Conservation (phyloP, 2,797 vertebrate genomes). For the Simalia tracyae region DNA sequence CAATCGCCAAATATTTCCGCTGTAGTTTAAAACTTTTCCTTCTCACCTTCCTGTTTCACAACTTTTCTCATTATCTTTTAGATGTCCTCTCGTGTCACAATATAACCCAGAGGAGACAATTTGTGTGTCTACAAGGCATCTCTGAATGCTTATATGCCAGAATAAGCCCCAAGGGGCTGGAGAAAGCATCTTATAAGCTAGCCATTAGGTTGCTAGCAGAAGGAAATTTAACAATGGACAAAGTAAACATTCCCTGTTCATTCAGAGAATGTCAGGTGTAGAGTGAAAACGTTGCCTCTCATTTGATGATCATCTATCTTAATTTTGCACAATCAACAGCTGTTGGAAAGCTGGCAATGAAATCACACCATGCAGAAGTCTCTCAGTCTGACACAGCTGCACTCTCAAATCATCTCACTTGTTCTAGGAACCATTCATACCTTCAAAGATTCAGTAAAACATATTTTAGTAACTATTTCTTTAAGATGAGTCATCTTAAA, state of each 20-base stretch:
- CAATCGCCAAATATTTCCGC: neutral
- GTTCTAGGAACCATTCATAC: neutral
- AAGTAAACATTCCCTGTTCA: neutral
- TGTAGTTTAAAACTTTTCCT: neutral
- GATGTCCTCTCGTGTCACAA: neutral
- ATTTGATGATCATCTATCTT: neutral
- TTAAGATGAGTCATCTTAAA: neutral
- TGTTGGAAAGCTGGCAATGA: neutral
- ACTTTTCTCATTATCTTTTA: neutral
- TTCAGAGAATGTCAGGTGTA: neutral
- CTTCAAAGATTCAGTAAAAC: neutral
- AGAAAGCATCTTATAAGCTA: neutral
- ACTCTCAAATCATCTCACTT: neutral
- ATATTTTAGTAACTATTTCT: neutral
- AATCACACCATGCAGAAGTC: neutral
- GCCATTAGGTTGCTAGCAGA: neutral
- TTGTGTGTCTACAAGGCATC: neutral
- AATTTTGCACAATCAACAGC: neutral
- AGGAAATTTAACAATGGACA: neutral
- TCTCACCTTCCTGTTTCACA: neutral
- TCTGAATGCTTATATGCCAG: neutral
- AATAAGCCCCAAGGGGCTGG: neutral
- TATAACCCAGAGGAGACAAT: neutral
- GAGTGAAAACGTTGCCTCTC: neutral
- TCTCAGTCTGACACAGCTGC: neutral